Percentiles rank a stretch among this genome's conserved stretches.
Evolutionary conservation across 2,113 vertebrate species (phyloP).

Genomic region (Oreotragus oreotragus): DNA sequence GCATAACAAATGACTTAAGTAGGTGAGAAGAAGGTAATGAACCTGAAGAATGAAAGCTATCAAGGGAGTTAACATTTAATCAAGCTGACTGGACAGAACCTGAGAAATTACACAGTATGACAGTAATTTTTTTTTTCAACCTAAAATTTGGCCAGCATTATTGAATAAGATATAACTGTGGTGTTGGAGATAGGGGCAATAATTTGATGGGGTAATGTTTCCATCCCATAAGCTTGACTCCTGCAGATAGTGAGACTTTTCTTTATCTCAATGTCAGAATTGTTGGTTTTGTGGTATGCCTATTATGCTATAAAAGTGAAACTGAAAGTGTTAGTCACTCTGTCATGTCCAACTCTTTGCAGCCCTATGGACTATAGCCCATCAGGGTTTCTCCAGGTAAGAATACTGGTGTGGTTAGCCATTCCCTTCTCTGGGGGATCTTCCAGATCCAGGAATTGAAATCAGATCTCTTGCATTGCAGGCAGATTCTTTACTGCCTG

Average conservation of each 20-base stretch:
- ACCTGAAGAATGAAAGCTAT: neutral
- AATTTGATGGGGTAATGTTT: neutral
- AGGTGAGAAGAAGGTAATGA: neutral
- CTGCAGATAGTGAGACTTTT: neutral
- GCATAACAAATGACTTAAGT: neutral
- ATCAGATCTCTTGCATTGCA: neutral
- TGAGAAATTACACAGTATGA: neutral
- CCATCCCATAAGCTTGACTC: neutral
- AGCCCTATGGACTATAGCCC: neutral
- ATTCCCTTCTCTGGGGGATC: neutral
- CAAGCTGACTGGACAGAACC: neutral
- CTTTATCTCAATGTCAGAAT: neutral
- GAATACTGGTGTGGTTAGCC: neutral
- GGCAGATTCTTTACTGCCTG: neutral
- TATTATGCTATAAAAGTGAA: neutral
- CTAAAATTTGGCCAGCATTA: neutral
- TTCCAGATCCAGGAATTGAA: neutral
- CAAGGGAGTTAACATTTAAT: neutral
- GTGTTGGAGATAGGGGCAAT: neutral
- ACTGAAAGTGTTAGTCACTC: neutral
- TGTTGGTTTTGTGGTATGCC: neutral
- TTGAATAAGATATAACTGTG: neutral
- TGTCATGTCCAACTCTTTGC: neutral
- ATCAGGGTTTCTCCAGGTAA: neutral
- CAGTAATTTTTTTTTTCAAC: neutral